Percentiles rank a stretch among this genome's conserved stretches.
Conservation (phyloP, 2,797 vertebrate species). For the Microhierax caerulescens region DNA sequence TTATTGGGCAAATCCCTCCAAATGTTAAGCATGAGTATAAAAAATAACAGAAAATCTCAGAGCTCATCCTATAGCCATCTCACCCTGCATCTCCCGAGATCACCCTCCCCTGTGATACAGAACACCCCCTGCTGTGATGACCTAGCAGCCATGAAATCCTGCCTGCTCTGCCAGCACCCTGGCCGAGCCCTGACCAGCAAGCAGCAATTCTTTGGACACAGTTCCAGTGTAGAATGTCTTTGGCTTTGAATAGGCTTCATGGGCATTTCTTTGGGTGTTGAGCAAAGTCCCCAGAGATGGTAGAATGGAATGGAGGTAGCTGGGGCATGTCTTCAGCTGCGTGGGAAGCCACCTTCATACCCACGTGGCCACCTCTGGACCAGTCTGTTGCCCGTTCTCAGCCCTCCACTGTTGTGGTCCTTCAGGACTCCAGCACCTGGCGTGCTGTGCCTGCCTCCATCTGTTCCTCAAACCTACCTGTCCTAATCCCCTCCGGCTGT, state of each 20-base stretch:
- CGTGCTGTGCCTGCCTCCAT: fast-evolving
- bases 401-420: background rate
- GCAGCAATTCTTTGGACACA: background rate
- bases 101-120: background rate
- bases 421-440: background rate
- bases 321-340: background rate
- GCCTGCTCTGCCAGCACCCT: background rate
- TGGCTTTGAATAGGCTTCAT: background rate
- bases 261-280: background rate
- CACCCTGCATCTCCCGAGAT: too few species aligned
- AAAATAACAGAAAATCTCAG: background rate
- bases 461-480: background rate
- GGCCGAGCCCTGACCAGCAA: background rate
- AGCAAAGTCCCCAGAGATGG: background rate
- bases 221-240: background rate
- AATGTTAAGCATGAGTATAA: background rate
- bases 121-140: background rate
- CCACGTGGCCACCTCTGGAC: fast-evolving
- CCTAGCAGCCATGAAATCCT: background rate
- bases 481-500: background rate
- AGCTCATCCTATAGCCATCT: background rate
- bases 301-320: background rate
- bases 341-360: background rate
- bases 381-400: background rate
- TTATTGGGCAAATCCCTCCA: background rate